phyloP scores from a whole-genome alignment of 2,888 invertebrate genomes.

The Cheilosia vernalis region DNA sequence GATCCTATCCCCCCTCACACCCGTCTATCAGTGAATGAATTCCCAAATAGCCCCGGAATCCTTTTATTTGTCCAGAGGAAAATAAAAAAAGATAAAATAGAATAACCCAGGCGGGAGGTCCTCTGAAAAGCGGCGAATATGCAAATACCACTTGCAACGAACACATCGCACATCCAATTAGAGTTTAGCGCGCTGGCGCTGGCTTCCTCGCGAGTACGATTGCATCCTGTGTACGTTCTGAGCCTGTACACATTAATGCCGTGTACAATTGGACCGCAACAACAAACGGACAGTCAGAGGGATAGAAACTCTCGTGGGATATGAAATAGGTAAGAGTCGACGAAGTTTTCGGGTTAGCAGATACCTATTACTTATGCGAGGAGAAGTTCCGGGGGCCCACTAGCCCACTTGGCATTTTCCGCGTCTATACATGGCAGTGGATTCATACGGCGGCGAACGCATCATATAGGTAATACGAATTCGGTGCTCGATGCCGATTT shows the following conservation, averaged over 20 bases:
- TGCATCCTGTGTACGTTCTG: not conserved
- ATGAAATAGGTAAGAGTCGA: constrained; percentile 4
- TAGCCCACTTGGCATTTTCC: too few relatives aligned
- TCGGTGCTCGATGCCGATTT: constrained; percentile 20
- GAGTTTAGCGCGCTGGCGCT: constrained; percentile 12
- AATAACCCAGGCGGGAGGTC: not conserved
- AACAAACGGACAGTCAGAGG: not conserved
- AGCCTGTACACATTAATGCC: not conserved
- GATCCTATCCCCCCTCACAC: not conserved
- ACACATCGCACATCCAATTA: constrained; percentile 54
- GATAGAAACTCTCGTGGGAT: constrained; percentile 5
- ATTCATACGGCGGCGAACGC: not conserved
- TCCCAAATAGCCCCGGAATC: constrained; percentile 46
- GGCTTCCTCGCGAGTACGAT: not conserved
- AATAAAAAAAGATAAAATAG: constrained; percentile 6
- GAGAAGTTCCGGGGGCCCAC: not conserved
- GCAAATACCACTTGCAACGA: constrained; percentile 49
- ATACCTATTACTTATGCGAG: not conserved
- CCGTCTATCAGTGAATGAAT: constrained; percentile 33
- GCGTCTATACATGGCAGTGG: not conserved
- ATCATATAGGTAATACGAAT: not conserved
- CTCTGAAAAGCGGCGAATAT: constrained; percentile 27
- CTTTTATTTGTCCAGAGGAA: constrained; percentile 42
- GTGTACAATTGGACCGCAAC: constrained; percentile 4
- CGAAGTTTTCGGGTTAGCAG: constrained; percentile 5